Conservation (phyloP, 1,140 invertebrate species). For the Eriosoma lanigerum region DNA sequence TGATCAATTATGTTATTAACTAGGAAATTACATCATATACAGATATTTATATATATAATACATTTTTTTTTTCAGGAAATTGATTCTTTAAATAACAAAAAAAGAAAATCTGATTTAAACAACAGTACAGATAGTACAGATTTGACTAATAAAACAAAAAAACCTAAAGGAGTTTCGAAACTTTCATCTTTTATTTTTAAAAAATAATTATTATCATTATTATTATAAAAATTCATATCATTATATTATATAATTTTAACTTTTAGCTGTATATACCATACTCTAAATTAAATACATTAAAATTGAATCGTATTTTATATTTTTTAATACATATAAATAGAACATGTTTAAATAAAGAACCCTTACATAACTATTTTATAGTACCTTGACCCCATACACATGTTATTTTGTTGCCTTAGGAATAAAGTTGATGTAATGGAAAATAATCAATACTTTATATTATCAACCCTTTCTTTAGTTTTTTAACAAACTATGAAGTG, state of each 20-base stretch:
- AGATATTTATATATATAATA: neutral
- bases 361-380: neutral
- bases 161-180: constrained; percentile 47
- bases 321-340: neutral
- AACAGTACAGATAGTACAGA: neutral
- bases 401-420: constrained; percentile 44
- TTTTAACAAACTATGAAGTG: neutral
- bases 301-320: constrained; percentile 9
- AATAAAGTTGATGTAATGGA: constrained; percentile 6
- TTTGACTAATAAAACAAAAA: constrained; percentile 20
- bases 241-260: neutral
- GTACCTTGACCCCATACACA: constrained; percentile 31
- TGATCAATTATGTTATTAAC: neutral
- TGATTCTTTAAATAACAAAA: constrained; percentile 14
- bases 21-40: too few relatives aligned
- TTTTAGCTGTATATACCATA: constrained; percentile 6
- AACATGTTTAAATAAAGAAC: neutral
- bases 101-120: constrained; percentile 46
- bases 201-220: constrained; percentile 12
- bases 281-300: neutral
- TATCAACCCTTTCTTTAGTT: constrained; percentile 31
- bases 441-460: constrained; percentile 44
- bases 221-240: neutral
- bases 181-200: constrained; percentile 47
- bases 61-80: neutral